Evolutionary conservation across 2,113 vertebrate genomes (phyloP).

Genomic region (Epinephelus moara): DNA sequence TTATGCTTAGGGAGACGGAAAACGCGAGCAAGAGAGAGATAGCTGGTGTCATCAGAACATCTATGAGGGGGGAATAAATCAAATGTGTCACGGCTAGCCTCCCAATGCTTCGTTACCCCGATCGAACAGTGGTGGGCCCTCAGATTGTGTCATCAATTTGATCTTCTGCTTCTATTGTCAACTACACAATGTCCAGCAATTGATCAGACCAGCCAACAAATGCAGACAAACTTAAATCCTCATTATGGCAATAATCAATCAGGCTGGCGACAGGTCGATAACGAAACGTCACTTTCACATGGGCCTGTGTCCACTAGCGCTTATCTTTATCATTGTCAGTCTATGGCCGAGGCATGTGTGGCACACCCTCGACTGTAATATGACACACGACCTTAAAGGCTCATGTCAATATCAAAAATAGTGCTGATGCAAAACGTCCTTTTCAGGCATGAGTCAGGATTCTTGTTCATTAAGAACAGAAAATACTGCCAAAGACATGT

Average conservation of each 20-base stretch:
- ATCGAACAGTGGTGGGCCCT: constrained; percentile 73
- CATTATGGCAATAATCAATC: constrained; percentile 85
- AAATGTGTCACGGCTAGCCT: constrained; percentile 72
- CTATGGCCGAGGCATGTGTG: constrained; percentile 15
- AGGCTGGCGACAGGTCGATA: constrained; percentile 73
- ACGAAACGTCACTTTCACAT: constrained; percentile 65
- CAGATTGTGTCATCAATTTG: constrained; percentile 83
- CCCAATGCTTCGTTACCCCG: constrained; percentile 72
- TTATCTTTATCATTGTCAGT: constrained; percentile 72
- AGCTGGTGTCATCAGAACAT: constrained; percentile 81
- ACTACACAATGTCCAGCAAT: constrained; percentile 81
- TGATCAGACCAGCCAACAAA: constrained; percentile 80
- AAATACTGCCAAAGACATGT: not conserved
- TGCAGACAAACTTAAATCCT: constrained; percentile 81
- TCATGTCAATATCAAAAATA: constrained; percentile 21
- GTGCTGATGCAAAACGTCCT: constrained; percentile 4
- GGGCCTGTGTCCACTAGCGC: constrained; percentile 58
- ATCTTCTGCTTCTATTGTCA: constrained; percentile 84
- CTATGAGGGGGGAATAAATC: constrained; percentile 80
- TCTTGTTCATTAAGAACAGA: not conserved
- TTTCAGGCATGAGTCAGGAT: constrained; percentile 6
- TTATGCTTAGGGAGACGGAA: constrained; percentile 71
- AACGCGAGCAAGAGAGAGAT: constrained; percentile 55
- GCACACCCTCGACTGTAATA: constrained; percentile 31
- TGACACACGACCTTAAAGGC: constrained; percentile 64